These are phyloP conservation scores for Ditula angustiorana DNA, from an alignment of 2,888 invertebrate genomes.

Conservation along the genomic window DNA sequence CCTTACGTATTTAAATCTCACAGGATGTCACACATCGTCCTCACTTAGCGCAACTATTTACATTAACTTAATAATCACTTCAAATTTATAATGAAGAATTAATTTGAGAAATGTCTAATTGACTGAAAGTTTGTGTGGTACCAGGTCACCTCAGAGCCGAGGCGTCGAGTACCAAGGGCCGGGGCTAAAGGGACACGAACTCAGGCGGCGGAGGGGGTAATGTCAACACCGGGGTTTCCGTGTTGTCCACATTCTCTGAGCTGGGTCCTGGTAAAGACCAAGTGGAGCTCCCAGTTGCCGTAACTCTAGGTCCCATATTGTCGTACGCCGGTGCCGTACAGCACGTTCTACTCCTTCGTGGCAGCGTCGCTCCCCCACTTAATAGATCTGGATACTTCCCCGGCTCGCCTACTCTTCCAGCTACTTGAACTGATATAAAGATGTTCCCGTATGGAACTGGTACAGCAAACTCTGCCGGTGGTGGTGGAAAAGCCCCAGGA, in stretches of 20 bases:
- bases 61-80: conserved; percentile 71
- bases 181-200: conserved; percentile 81
- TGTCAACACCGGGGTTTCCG: conserved; percentile 76
- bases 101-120: conserved; percentile 81
- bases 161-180: conserved; percentile 80
- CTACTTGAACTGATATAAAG: conserved; percentile 94
- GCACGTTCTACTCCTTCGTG: conserved; percentile 77
- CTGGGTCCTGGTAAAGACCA: conserved; percentile 90
- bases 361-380: conserved; percentile 77
- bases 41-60: conserved; percentile 71
- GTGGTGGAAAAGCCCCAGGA: conserved; percentile 78
- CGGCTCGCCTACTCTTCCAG: conserved; percentile 74
- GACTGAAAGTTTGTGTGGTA: conserved; percentile 69
- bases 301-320: conserved; percentile 96
- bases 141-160: conserved; percentile 81
- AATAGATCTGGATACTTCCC: conserved; percentile 91
- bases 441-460: conserved; percentile 89
- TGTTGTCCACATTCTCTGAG: conserved; percentile 66
- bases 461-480: conserved; percentile 84
- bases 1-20: conserved; percentile 77
- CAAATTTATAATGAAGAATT: conserved; percentile 70
- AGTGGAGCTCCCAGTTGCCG: conserved; percentile 93
- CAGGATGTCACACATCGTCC: conserved; percentile 79
- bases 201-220: conserved; percentile 86
- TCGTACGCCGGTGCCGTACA: conserved; percentile 91